Conservation (phyloP, 2,888 invertebrate species). For the Lasioglossum calceatum region DNA sequence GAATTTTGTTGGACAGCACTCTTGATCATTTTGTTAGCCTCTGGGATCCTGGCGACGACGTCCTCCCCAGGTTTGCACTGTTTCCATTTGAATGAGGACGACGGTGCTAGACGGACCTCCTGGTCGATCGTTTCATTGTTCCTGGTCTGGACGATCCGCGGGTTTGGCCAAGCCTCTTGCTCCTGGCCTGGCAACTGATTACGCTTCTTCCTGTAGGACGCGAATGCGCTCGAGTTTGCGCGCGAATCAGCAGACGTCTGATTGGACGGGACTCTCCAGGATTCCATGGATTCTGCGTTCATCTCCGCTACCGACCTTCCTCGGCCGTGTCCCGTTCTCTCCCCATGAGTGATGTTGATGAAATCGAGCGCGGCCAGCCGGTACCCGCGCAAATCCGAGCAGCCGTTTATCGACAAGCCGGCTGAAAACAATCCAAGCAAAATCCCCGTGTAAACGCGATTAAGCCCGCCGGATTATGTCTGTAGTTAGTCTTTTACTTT, state of each 20-base stretch:
- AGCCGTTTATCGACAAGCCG: constrained; percentile 86
- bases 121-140: constrained; percentile 44
- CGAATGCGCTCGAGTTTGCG: constrained; percentile 65
- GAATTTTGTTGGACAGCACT: constrained; percentile 1
- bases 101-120: constrained; percentile 22
- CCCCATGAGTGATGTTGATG: constrained; percentile 87
- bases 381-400: constrained; percentile 85
- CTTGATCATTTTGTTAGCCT: neutral
- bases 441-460: neutral
- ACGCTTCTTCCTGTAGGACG: constrained; percentile 63
- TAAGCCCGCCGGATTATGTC: neutral
- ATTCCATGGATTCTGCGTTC: constrained; percentile 24
- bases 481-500: neutral
- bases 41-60: neutral
- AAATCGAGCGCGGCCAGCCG: constrained; percentile 85
- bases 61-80: constrained; percentile 12
- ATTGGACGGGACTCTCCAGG: constrained; percentile 40
- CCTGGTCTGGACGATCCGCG: constrained; percentile 58
- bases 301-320: constrained; percentile 2
- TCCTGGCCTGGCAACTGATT: constrained; percentile 41
- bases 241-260: constrained; percentile 52
- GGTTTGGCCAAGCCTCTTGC: constrained; percentile 23
- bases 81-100: constrained; percentile 30
- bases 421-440: constrained; percentile 81
- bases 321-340: constrained; percentile 78